Percentiles rank a stretch among this genome's conserved stretches.
Evolutionary conservation across 1,140 invertebrate genomes (phyloP).

Genomic region (Trichonephila clavata): DNA sequence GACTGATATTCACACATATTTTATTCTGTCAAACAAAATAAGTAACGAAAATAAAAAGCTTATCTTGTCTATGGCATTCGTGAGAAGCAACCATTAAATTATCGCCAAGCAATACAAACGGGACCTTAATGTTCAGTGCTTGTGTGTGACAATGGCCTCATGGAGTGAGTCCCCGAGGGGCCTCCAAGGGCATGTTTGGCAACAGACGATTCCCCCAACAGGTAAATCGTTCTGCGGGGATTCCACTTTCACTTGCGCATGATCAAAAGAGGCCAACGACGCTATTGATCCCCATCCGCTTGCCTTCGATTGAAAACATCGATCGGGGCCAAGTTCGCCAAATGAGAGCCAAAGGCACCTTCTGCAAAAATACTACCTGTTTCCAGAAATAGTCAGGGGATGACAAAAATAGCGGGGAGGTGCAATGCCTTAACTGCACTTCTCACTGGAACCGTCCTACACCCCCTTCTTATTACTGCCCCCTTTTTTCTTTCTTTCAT

Average conservation of each 20-base stretch:
- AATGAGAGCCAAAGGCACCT: not conserved
- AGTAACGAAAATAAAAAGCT: too few relatives aligned
- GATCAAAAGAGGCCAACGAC: not conserved
- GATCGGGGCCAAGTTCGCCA: slow-evolving; percentile 27
- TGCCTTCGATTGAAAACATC: not conserved
- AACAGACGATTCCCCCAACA: slow-evolving; percentile 28
- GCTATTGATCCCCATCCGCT: not conserved
- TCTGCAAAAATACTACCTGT: slow-evolving; percentile 31
- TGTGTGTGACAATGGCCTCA: not conserved
- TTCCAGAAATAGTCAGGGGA: slow-evolving; percentile 33
- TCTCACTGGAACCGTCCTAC: not conserved
- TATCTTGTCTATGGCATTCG: too few relatives aligned
- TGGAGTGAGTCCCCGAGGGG: slow-evolving; percentile 9
- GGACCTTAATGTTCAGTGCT: too few relatives aligned
- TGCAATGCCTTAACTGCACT: not conserved
- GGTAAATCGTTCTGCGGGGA: slow-evolving; percentile 36
- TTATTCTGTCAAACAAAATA: too few relatives aligned
- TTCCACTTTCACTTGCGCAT: slow-evolving; percentile 18
- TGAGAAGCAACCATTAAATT: too few relatives aligned
- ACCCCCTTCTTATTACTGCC: not conserved
- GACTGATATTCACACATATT: too few relatives aligned
- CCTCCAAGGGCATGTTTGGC: slow-evolving; percentile 21
- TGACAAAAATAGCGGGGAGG: slow-evolving; percentile 27
- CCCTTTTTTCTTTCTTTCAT: not conserved
- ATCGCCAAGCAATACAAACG: too few relatives aligned